Evolutionary conservation across 2,797 vertebrate genomes (phyloP).

Genomic region (Cirrhinus mrigala): DNA sequence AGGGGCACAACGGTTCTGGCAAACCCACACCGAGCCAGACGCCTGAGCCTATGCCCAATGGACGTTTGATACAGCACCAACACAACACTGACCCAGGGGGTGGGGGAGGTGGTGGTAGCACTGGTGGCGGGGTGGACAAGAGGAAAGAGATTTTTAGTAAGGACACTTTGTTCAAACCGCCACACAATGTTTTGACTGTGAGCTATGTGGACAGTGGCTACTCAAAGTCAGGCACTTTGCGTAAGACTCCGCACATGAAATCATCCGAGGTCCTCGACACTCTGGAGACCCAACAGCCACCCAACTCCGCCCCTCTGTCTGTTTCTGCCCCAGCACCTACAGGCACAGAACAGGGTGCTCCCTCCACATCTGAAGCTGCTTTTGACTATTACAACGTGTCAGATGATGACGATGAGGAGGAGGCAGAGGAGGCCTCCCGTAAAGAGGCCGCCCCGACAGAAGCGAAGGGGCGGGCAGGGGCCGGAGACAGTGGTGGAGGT

Average conservation of each 20-base stretch:
- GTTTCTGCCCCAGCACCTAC: conserved; percentile 84
- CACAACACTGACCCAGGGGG: conserved; percentile 90
- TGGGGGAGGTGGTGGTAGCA: conserved; percentile 74
- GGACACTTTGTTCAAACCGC: conserved; percentile 98
- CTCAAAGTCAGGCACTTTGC: conserved; percentile 93
- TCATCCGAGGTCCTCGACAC: conserved; percentile 88
- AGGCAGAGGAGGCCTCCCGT: conserved; percentile 87
- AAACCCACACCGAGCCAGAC: conserved; percentile 83
- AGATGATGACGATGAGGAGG: conserved; percentile 94
- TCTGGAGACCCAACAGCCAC: conserved; percentile 92
- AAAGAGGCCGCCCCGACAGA: conserved; percentile 81
- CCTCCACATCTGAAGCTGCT: conserved; percentile 85
- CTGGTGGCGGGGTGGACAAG: conserved; percentile 83
- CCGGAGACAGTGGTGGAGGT: conserved; percentile 85
- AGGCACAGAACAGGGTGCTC: conserved; percentile 87
- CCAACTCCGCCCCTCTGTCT: conserved; percentile 86
- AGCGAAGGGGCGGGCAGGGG: conserved; percentile 80
- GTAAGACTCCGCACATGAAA: conserved; percentile 94
- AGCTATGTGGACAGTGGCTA: conserved; percentile 89
- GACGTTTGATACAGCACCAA: conserved; percentile 91
- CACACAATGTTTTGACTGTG: conserved; percentile 93
- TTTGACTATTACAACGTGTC: conserved; percentile 99
- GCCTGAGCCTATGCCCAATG: conserved; percentile 88
- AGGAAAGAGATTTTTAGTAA: conserved; percentile 99
- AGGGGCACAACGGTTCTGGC: conserved; percentile 84